Evolutionary conservation across 2,797 vertebrate genomes (phyloP), one percentile per base, ranked within the genome.

Genomic region (Mormyrus hasselquistii): DNA sequence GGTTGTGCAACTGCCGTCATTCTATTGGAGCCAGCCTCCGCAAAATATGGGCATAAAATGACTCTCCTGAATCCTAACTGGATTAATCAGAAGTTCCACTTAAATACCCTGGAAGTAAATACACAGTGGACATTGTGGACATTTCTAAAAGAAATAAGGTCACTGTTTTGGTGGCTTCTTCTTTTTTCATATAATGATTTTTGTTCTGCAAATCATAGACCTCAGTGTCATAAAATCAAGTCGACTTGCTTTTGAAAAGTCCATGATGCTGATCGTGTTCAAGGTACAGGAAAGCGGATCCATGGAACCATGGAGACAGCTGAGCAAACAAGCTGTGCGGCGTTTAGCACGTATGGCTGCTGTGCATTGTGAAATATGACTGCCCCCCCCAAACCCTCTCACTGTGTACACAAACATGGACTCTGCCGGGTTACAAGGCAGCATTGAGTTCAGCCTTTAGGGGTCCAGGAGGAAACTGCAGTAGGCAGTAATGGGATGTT

Each of bases 371-470:
- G 34, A 79, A 38, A 73, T 73, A 38, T 38, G 29, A 38, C 29
- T 16, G 4, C 34, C 34, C 34, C 73, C 38, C 73, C 38, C 73
- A 38, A 44, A 38, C 16, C 73, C 73, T 84, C 49, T 50, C 41
- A 84, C 38, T 47, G n/a, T 86, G 83, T 49, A 86, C 83, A 53
- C 50, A 86, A 86, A 86, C 83, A 29, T 79, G 73, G 38, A 47
- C 41, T 44, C 73, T n/a, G 73, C 16, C 14, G 73, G 50, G 82
- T 84, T 84, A 49, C 44, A 52, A 52, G 44, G 49, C 49, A 29
- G 49, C 49, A n/a, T 84, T 52, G 49, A 52, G 44, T 25, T 84
- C 82, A 50, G 9, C 16, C n/a, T 49, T 84, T 6, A 52, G 44
- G 82, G 7, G 10, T 50, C 10, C 82, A 25, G 9, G 82, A 52